phyloP scores from a whole-genome alignment of 1,140 invertebrate genomes.

The Cyclargus thomasi region DNA sequence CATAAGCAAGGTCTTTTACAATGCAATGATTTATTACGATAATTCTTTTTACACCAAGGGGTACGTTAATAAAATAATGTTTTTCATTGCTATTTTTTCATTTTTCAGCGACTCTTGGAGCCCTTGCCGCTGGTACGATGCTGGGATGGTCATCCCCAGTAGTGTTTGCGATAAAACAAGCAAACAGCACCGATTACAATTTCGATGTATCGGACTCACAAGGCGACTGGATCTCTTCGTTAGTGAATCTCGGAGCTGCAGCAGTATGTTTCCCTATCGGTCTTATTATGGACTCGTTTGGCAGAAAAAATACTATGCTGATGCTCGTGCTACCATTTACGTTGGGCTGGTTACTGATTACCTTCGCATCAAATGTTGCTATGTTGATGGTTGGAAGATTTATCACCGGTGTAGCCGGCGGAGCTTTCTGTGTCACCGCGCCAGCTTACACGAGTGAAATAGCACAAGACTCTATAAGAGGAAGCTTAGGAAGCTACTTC shows the following conservation, averaged over 20 bases:
- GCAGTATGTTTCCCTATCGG: slow-evolving; percentile 83
- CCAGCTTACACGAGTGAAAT: slow-evolving; percentile 91
- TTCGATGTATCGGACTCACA: slow-evolving; percentile 72
- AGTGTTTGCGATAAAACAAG: slow-evolving; percentile 69
- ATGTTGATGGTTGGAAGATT: slow-evolving; percentile 85
- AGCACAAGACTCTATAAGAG: slow-evolving; percentile 85
- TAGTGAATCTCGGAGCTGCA: slow-evolving; percentile 83
- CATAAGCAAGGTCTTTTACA: neutral
- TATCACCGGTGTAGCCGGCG: slow-evolving; percentile 83
- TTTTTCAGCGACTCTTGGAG: slow-evolving; percentile 75
- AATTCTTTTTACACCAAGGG: neutral
- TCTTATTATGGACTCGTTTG: slow-evolving; percentile 83
- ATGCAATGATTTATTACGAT: neutral
- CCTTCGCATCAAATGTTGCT: slow-evolving; percentile 78
- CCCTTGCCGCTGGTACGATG: slow-evolving; percentile 76
- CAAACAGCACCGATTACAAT: slow-evolving; percentile 68
- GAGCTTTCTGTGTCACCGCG: slow-evolving; percentile 84
- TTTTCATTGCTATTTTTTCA: slow-evolving; percentile 20
- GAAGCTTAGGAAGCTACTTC: slow-evolving; percentile 85
- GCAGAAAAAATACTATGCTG: slow-evolving; percentile 84
- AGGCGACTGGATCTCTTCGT: slow-evolving; percentile 83
- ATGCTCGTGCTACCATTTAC: slow-evolving; percentile 82
- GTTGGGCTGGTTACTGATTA: slow-evolving; percentile 85
- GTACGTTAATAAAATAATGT: neutral
- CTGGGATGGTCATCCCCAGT: slow-evolving; percentile 88